A percentile compares a stretch with the other conserved stretches of the same genome.
These are phyloP conservation scores for Anneissia japonica DNA, from an alignment of 35 echinoderm and acorn worm species.

Conservation along the genomic window DNA sequence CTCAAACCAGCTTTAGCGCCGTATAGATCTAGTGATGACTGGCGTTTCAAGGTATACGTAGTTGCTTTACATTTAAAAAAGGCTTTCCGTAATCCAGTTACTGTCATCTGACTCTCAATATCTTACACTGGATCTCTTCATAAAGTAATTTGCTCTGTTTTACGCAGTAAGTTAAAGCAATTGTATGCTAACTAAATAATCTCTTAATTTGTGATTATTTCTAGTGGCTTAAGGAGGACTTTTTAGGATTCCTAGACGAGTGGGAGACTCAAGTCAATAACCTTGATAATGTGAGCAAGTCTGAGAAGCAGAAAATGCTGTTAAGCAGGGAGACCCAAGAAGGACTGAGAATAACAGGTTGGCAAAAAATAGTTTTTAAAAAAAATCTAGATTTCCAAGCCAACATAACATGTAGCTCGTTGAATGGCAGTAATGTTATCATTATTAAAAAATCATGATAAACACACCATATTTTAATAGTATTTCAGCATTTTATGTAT, in stretches of 20 bases:
- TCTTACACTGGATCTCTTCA: no score
- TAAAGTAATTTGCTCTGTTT: not conserved
- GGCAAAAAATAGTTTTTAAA: not conserved
- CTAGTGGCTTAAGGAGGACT: constrained; percentile 24
- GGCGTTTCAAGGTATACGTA: constrained; percentile 39
- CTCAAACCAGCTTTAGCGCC: constrained; percentile 30
- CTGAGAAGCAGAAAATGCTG: constrained; percentile 10
- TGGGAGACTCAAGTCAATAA: constrained; percentile 5
- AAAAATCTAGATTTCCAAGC: not conserved
- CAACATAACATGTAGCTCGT: not conserved
- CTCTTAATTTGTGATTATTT: no score
- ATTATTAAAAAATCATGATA: not conserved
- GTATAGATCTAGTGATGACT: constrained; percentile 34
- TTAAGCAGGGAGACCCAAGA: constrained; percentile 18
- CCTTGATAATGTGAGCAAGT: not conserved
- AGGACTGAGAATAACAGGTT: constrained; percentile 24
- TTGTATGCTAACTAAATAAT: no score
- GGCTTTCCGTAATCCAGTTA: no score
- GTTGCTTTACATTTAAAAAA: not conserved
- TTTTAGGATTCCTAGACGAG: constrained; percentile 27
- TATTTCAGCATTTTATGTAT: not conserved
- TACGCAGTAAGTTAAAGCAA: no score
- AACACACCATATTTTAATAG: not conserved
- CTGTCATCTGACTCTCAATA: no score
- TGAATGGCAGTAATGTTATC: not conserved